A percentile compares a stretch with the other conserved stretches of the same genome.
phyloP scores from a whole-genome alignment of 2,797 vertebrate genomes.

The Delichon dasypus region DNA sequence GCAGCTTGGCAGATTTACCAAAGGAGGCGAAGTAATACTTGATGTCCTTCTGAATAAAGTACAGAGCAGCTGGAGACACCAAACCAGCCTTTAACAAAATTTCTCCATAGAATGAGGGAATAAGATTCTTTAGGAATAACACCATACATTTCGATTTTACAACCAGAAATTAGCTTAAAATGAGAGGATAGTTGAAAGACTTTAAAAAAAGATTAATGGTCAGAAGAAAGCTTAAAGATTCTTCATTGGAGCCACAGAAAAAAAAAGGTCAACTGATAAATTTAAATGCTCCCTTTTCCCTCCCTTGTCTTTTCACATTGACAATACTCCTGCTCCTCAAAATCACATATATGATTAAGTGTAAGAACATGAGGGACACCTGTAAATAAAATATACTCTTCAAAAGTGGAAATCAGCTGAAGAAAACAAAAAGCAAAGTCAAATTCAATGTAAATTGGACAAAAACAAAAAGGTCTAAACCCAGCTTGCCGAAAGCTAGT shows the following conservation, averaged over 20 bases:
- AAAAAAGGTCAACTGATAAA: not conserved
- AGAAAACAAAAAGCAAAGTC: not conserved
- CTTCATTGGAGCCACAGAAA: not conserved
- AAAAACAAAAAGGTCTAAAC: not conserved
- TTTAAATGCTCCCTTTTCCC: not conserved
- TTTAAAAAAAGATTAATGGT: not conserved
- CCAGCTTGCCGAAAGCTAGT: not conserved
- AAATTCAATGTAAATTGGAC: not conserved
- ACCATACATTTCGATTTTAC: not conserved
- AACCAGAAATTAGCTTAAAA: not conserved
- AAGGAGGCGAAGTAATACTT: not conserved
- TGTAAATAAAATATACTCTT: not conserved
- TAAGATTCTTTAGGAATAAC: not conserved
- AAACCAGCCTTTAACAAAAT: not conserved
- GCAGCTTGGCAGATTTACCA: not conserved
- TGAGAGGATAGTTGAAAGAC: not conserved
- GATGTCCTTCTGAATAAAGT: not conserved
- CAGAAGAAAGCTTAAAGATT: not conserved
- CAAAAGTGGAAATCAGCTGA: not conserved
- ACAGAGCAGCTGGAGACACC: not conserved
- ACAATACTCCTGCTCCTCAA: not conserved
- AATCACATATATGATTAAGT: not conserved
- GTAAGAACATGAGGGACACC: not conserved
- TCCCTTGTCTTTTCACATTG: not conserved
- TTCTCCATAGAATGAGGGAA: not conserved